Evolutionary conservation across 2,888 invertebrate genomes (phyloP), one percentile per base, ranked within the genome.

Genomic region (Lithophane ornitopus): DNA sequence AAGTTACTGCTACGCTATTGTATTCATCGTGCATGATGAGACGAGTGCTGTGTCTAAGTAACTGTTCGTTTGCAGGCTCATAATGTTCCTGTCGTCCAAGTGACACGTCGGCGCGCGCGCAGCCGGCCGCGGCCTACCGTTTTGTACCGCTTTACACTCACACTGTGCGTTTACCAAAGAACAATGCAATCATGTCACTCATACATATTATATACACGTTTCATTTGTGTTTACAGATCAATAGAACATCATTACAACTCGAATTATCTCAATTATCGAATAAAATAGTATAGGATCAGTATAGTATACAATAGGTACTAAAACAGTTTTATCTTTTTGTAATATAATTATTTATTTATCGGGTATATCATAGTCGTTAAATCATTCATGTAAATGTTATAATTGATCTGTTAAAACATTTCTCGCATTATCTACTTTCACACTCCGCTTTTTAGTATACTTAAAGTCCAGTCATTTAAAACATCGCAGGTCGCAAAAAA

Each of bases 21-120:
- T 41, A 14, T 28, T 7, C 1, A 6, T 59, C 11, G 68, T 58
- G 56, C 22, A 12, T 22, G 46, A 16, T 46, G 46, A 39, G 9
- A n/a, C 34, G 39, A n/a, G 56, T 78, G 56, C 52, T 22, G 28
- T 49, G 44, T 46, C 39, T 54, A 56, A 66, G 28, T 16, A 9
- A n/a, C 2, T 34, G 26, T 79, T 75, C 52, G 59, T 87, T 97
- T 97, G 69, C 97, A 98, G 98, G 93, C 97, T 98, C 92, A 98
- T 98, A 92, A 98, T 98, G 98, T 98, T 98, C 97, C 97, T 98
- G 96, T 97, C 98, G 85, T 97, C 98, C 87, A 98, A 98, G 96
- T 98, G 97, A 97, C 74, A 28, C 70, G 46, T 7, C 65, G 66
- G 66, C 63, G 69, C 61, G 61, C 70, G 44, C 73, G 49, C 76